Evolutionary conservation across 1,140 invertebrate genomes (phyloP), one percentile per base, ranked within the genome.

Genomic region (Drosophila serrata): DNA sequence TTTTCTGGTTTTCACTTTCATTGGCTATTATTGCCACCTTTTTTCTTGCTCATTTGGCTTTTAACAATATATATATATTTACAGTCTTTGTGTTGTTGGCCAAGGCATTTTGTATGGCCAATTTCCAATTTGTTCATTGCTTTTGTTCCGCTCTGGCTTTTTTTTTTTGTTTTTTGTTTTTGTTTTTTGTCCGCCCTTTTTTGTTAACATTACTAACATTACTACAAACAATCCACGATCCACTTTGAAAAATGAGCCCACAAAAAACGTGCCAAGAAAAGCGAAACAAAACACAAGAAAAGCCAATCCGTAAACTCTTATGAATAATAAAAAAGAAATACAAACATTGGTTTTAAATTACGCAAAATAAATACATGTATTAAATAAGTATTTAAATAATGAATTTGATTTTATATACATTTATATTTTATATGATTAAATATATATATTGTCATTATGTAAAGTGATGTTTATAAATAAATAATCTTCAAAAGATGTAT

Each of bases 1-100:
- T 17, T 22, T 37, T 53, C 8, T 9, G 8, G 60, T 81, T 81
- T 81, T 81, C 73, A 77, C 67, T 73, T 81, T 81, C 51, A 29
- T 62, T 40, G 35, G 27, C 9, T 37, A 15, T 40, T 33, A 12
- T 39, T 48, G 31, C 35, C 57, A 53, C 46, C 60, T 78, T 46
- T 43, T 64, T 49, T 53, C 49, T 27, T 31, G 37, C 35, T 57
- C 55, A 60, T 31, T 63, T 39, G 53, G 60, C 60, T 31, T 40
- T 63, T 22, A 63, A 40, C 60, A 58, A 63, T 31, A 31, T n/a
- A 43, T 51, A 63, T 31, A 31, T n/a, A 43, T 51, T 65, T 42
- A 35, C 61, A 13, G 27, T 17, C 40, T 42, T 43, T 68, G 43
- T 48, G 59, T 51, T 24, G 60, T 19, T 35, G 56, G 56, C 35